Percentiles rank a stretch among this genome's conserved stretches.
phyloP scores from a whole-genome alignment of 2,888 invertebrate species.

The Lamproptera curius region DNA sequence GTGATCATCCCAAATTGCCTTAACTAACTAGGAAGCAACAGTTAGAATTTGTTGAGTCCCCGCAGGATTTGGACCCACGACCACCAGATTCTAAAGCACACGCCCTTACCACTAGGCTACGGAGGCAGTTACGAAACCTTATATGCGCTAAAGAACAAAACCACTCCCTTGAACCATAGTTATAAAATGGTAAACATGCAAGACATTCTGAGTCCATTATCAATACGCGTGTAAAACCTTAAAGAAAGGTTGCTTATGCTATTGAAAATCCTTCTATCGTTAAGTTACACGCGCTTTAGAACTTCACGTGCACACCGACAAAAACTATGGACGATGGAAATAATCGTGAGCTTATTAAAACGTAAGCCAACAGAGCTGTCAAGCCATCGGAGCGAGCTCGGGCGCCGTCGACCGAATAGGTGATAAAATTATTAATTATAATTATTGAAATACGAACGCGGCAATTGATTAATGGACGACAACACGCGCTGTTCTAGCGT shows the following conservation, averaged over 20 bases:
- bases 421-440: constrained; percentile 72
- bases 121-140: no score
- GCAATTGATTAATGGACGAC: constrained; percentile 65
- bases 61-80: no score
- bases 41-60: no score
- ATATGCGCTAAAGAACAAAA: no score
- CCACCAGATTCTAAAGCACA: no score
- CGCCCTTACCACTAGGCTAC: no score
- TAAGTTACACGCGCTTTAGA: neutral
- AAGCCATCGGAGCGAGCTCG: constrained; percentile 27
- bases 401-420: constrained; percentile 44
- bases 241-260: neutral
- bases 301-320: neutral
- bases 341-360: constrained; percentile 6
- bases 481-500: constrained; percentile 41
- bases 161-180: no score
- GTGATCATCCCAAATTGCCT: no score
- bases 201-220: no score
- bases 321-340: neutral
- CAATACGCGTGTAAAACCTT: no score
- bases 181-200: no score
- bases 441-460: constrained; percentile 59
- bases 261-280: neutral
- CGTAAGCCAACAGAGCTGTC: constrained; percentile 11
- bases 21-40: no score